Evolutionary conservation across 37 sponge, comb jelly and placozoan species (phyloP).

Genomic region (Petrosia ficiformis): DNA sequence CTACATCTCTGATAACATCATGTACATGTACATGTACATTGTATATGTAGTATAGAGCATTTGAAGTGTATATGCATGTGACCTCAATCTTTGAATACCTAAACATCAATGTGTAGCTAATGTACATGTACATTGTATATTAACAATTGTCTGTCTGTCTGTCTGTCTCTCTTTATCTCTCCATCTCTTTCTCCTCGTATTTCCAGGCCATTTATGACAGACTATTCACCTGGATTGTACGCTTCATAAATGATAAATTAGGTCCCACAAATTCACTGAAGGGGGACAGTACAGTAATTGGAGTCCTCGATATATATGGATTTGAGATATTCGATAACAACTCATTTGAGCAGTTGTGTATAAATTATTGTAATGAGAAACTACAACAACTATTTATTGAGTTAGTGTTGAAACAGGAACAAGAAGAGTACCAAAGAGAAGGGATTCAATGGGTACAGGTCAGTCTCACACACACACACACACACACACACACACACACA

Average conservation of each 20-base stretch:
- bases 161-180: too few species aligned
- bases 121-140: too few species aligned
- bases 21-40: too few species aligned
- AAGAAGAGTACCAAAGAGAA: conserved; percentile 83
- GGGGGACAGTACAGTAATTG: conserved; percentile 60
- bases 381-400: conserved; percentile 95
- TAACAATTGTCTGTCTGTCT: neutral
- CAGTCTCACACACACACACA: conserved; percentile 61
- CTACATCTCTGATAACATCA: too few species aligned
- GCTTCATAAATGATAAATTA: conserved; percentile 55
- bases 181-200: too few species aligned
- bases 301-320: conserved; percentile 84
- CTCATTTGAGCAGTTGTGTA: conserved; percentile 98
- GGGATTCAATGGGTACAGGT: conserved; percentile 88
- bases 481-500: conserved; percentile 27
- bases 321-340: conserved; percentile 83
- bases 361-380: conserved; percentile 99
- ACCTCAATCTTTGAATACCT: too few species aligned
- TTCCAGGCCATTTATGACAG: conserved; percentile 75
- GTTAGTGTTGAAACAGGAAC: conserved; percentile 70
- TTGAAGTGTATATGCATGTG: too few species aligned
- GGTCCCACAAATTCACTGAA: conserved; percentile 25
- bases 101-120: too few species aligned
- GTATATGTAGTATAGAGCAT: too few species aligned
- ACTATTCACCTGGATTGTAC: conserved; percentile 75